phyloP scores from a whole-genome alignment of 2,113 vertebrate genomes.

The Passer montanus region DNA sequence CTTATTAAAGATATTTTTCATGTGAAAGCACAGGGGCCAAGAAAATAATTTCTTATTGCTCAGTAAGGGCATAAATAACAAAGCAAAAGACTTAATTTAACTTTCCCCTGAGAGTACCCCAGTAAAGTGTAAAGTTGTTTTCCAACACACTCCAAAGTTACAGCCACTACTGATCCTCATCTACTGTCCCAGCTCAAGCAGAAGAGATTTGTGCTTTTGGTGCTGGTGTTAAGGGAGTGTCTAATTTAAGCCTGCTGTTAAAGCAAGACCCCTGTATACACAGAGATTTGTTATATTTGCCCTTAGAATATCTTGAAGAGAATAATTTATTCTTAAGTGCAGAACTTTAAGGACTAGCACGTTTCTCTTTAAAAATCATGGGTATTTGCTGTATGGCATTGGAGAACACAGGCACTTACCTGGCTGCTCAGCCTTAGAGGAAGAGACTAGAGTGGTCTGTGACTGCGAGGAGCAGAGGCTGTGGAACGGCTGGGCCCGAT shows the following conservation, averaged over 20 bases:
- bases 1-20: not conserved
- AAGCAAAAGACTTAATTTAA: constrained; percentile 1
- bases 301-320: not conserved
- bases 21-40: not conserved
- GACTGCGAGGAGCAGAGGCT: not conserved
- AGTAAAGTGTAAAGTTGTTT: not conserved
- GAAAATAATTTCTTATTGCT: constrained; percentile 50
- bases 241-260: not conserved
- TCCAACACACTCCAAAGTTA: not conserved
- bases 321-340: not conserved
- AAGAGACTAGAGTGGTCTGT: not conserved
- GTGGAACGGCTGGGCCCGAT: not conserved
- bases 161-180: not conserved
- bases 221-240: constrained; percentile 13
- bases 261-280: not conserved
- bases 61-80: not conserved
- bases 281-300: not conserved
- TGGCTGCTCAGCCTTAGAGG: not conserved
- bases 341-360: not conserved
- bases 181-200: not conserved
- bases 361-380: not conserved
- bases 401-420: not conserved
- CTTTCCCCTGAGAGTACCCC: constrained; percentile 50
- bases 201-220: constrained; percentile 44
- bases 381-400: not conserved